Evolutionary conservation across 2,113 vertebrate genomes (phyloP), one percentile per base, ranked within the genome.

Genomic region (Cariama cristata): DNA sequence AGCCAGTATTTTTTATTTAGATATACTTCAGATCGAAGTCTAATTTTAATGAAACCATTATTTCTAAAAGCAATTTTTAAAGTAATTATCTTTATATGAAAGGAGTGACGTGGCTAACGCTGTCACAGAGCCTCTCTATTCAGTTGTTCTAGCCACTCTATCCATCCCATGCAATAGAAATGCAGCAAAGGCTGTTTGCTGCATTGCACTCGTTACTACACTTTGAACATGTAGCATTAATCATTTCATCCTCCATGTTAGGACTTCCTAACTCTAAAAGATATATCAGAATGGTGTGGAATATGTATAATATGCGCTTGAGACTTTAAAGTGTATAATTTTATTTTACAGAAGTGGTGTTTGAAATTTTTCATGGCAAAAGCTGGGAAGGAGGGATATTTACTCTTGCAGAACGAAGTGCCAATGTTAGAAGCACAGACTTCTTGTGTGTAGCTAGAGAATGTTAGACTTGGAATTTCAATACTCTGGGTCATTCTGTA

Each of bases 211-310:
- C 53, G 26, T 66, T 75, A 66, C 12, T 79, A 64, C 42, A 59
- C 69, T 91, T 93, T 49, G 60, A 94, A 90, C 28, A 1, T 14
- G 7, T 28, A 94, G 96, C 97, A 97, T 97, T 97, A 96, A 96
- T 93, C 0, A 6, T 62, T 89, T 87, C 35, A 72, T 72, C 18
- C 22, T 87, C 4, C 26, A 1, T 35, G 62, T 87, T 91, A 86
- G 64, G 64, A 87, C 32, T 85, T 91, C 45, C 74, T 89, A 81
- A 94, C 89, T 90, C 80, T 94, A 94, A 91, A 92, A 71, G 16
- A 77, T 67, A 11, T 84, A 11, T 1, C 60, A 40, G 9, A 79
- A 58, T 44, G 22, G 7, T 45, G 13, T 87, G 21, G 21, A 45
- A 52, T 72, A 44, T 42, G 32, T 23, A 8, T 66, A 62, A 91